Evolutionary conservation across 2,797 vertebrate species (phyloP), one percentile per base, ranked within the genome.

Genomic region (Heterohyrax brucei): DNA sequence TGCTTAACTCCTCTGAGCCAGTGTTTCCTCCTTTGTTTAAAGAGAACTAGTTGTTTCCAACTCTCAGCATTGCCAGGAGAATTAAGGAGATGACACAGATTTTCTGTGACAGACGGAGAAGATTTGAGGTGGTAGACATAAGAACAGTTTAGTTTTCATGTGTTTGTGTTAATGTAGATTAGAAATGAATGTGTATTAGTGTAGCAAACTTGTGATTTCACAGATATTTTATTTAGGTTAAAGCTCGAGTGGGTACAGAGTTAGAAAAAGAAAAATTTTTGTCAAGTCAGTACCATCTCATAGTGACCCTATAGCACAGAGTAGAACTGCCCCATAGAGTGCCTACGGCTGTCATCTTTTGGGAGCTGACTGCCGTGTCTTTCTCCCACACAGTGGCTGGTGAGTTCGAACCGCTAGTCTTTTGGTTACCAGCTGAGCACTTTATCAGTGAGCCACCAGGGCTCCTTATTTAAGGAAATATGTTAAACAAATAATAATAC

Each of bases 121-220:
- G 50, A 46, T 44, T 84, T 82, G 21, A 89, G 75, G 26, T n/a
- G 64, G 59, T 46, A 76, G 39, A 53, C 68, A 59, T 1, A 46
- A 70, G 62, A 46, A 78, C 33, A 2, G 90, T 86, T 84, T 93
- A 48, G 39, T 87, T 87, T 30, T n/a, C 70, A 8, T 56, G 44
- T 64, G n/a, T 82, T 77, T 66, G n/a, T 83, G 48, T 89, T 83
- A 50, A 76, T 8, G 10, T 50, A 53, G 75, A 28, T 50, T 70
- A 62, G 62, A 77, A 77, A 87, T 64, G 1, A 59, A 50, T 21
- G 46, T 48, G 59, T 22, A 28, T 79, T 64, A 12, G 9, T 7
- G 53, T 46, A 81, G 68, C 84, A 72, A 50, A 68, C 48, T 30
- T 28, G 21, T 44, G 61, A 59, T 77, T 93, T 93, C 84, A 81